These are phyloP conservation scores for Thalassaphorura encarpata DNA, from an alignment of 1,140 invertebrate species.

Conservation along the genomic window DNA sequence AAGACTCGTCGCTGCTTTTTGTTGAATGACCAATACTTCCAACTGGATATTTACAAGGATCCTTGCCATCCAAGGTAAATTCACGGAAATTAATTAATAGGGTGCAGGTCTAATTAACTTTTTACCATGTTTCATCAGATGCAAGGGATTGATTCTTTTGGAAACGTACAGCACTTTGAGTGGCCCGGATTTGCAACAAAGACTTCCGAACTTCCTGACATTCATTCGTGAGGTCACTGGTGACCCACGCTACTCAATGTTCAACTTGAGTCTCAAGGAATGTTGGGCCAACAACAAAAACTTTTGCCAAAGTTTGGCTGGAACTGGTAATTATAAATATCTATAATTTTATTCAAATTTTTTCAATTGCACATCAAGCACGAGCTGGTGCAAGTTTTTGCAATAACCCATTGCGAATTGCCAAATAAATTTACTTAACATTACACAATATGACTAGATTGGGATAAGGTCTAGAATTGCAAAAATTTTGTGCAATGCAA, in stretches of 20 bases:
- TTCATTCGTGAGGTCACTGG: conserved; percentile 86
- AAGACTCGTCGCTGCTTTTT: conserved; percentile 94
- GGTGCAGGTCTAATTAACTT: not conserved
- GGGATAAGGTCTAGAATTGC: too few species aligned
- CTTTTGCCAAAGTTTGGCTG: conserved; percentile 52
- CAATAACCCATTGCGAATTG: too few species aligned
- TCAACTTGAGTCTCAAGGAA: conserved; percentile 81
- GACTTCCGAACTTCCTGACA: conserved; percentile 74
- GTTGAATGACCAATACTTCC: conserved; percentile 82
- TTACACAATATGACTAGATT: too few species aligned
- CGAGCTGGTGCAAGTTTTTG: too few species aligned
- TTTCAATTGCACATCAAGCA: too few species aligned
- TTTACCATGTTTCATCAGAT: conserved; percentile 48
- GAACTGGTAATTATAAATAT: too few species aligned
- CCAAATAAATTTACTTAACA: too few species aligned
- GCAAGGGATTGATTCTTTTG: conserved; percentile 76
- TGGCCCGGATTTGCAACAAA: conserved; percentile 55
- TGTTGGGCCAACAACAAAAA: conserved; percentile 80
- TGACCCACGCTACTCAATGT: conserved; percentile 94
- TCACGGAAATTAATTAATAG: not conserved
- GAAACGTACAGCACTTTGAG: conserved; percentile 87
- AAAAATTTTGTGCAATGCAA: too few species aligned
- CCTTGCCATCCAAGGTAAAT: not conserved
- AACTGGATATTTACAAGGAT: conserved; percentile 52
- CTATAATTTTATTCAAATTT: too few species aligned